A percentile compares a stretch with the other conserved stretches of the same genome.
Conservation (phyloP, 2,113 vertebrate genomes). For the Kobus ellipsiprymnus region DNA sequence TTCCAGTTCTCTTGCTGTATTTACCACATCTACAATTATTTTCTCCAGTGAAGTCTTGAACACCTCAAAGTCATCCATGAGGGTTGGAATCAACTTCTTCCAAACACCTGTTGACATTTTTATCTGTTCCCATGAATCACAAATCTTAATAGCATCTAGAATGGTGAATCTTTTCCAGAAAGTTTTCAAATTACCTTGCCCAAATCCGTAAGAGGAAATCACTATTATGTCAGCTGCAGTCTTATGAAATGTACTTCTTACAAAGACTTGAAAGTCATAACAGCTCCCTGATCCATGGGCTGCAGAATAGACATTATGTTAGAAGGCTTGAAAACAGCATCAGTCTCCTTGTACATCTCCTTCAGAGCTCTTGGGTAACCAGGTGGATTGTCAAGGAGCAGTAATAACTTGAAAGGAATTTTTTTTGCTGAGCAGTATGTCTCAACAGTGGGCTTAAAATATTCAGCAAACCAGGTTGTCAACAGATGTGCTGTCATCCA, state of each 20-base stretch:
- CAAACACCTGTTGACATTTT: not conserved
- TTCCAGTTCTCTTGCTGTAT: not conserved
- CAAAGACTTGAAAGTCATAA: not conserved
- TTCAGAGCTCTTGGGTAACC: not conserved
- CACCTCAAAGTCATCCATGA: not conserved
- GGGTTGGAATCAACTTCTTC: not conserved
- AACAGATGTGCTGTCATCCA: not conserved
- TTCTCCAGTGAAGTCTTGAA: not conserved
- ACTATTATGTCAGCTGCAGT: not conserved
- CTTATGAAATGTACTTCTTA: not conserved
- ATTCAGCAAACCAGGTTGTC: not conserved
- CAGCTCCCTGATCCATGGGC: not conserved
- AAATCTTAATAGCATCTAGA: not conserved
- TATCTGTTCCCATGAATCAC: not conserved
- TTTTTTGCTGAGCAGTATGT: not conserved
- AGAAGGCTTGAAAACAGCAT: not conserved
- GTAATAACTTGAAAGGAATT: not conserved
- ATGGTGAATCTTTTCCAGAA: not conserved
- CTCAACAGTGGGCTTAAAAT: not conserved
- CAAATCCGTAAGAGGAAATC: not conserved
- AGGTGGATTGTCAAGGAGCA: not conserved
- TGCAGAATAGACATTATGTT: not conserved
- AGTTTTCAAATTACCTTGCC: not conserved
- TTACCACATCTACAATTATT: not conserved
- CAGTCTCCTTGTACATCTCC: not conserved